A percentile compares a stretch with the other conserved stretches of the same genome.
Conservation (phyloP, 2,797 vertebrate genomes). For the Gymnocypris eckloni region DNA sequence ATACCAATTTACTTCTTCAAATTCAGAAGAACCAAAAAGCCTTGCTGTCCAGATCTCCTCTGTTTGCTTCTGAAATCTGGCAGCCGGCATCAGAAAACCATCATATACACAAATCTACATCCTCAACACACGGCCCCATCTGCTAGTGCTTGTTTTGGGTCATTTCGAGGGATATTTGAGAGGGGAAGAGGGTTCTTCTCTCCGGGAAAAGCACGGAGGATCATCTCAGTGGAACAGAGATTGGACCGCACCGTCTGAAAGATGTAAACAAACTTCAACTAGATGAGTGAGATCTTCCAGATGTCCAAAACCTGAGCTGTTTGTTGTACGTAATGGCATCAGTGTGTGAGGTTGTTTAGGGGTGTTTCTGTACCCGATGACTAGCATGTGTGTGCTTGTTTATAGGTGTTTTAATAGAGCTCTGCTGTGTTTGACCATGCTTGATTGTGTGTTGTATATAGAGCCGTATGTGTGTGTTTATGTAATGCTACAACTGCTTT, state of each 20-base stretch:
- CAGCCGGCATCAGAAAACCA: not conserved
- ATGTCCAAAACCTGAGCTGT: slow-evolving; percentile 24
- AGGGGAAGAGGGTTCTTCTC: slow-evolving; percentile 19
- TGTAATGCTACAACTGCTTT: not conserved
- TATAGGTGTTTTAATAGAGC: not conserved
- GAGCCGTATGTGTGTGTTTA: slow-evolving; percentile 12
- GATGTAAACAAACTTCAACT: slow-evolving; percentile 20
- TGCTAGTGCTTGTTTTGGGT: slow-evolving; percentile 4
- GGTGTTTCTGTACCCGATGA: not conserved
- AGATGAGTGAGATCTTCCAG: slow-evolving; percentile 8
- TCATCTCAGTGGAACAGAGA: not conserved
- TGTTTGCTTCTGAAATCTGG: not conserved
- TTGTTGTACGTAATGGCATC: not conserved
- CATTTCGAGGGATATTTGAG: slow-evolving; percentile 9
- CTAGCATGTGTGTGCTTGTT: slow-evolving; percentile 27
- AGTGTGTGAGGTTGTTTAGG: not conserved
- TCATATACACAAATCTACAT: slow-evolving; percentile 1
- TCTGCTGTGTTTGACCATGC: slow-evolving; percentile 19
- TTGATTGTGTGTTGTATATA: not conserved
- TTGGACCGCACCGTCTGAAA: not conserved
- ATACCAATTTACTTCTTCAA: not conserved
- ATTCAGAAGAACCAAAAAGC: not conserved
- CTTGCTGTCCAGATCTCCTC: not conserved
- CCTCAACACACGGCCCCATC: slow-evolving; percentile 9
- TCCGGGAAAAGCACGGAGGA: not conserved